Evolutionary conservation across 1,140 invertebrate genomes (phyloP), one percentile per base, ranked within the genome.

Genomic region (Gonatopus flavifemur): DNA sequence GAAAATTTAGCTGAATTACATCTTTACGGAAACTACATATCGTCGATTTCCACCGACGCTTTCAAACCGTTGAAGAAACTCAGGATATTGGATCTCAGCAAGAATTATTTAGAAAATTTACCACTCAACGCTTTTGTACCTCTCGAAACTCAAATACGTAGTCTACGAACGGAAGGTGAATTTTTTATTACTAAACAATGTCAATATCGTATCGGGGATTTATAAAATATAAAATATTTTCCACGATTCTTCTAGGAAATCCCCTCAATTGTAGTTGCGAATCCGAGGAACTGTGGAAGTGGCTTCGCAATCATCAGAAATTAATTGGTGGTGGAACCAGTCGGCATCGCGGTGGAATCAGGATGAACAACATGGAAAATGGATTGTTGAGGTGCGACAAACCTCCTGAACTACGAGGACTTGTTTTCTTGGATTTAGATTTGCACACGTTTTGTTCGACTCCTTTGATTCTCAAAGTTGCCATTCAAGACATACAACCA

Each of bases 241-340:
- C 19, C 35, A 16, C 25, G 36, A 53, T 42, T 20, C 15, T 13
- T 18, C 19, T 76, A 94, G 92, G 91, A 64, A 94, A 94, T 77
- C 91, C 92, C 24, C 72, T 93, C 46, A 83, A 87, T 48, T 95
- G 92, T 74, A 87, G 86, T 55, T 95, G 92, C 67, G 89, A 92
- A 59, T 85, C 89, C n/a, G 88, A 93, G 76, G 88, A 91, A 64
- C 77, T 93, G 1, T 94, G 91, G 91, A 86, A 88, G 78, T 95
- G 92, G 92, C 81, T 94, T 52, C 82, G 87, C 53, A 89, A 93
- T 73, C 91, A 95, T 78, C 84, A 87, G 55, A 90, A 91, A 64
- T 67, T 84, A 52, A 81, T 88, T 6, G 77, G 85, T 20, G 75
- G 80, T 59, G 60, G 59, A 12, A 41, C 73, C 48, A 64, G 71